Evolutionary conservation across 2,113 vertebrate genomes (phyloP).

Genomic region (Sus scrofa): DNA sequence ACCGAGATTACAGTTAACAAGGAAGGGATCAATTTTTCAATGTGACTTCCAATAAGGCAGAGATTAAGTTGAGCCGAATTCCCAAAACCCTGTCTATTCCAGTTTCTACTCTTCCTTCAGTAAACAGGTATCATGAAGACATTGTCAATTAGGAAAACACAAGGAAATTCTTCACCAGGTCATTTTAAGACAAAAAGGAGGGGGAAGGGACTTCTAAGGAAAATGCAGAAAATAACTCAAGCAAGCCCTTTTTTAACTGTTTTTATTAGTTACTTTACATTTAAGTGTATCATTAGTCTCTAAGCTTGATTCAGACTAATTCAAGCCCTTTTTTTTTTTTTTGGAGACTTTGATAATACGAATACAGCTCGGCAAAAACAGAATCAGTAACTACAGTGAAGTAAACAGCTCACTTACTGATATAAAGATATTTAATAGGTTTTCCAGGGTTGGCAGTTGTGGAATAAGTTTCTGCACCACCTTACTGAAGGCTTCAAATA

Average conservation of each 20-base stretch:
- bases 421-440: constrained; percentile 99
- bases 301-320: constrained; percentile 44
- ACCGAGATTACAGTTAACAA: constrained; percentile 9
- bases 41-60: neutral
- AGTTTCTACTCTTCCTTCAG: constrained; percentile 1
- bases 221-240: constrained; percentile 58
- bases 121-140: constrained; percentile 13
- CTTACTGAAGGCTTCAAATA: constrained; percentile 99
- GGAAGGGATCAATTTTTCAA: constrained; percentile 38
- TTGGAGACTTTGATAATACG: constrained; percentile 27
- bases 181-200: constrained; percentile 41
- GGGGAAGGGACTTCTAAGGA: neutral
- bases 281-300: constrained; percentile 4
- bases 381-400: constrained; percentile 51
- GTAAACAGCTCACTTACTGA: constrained; percentile 92
- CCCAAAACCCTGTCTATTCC: constrained; percentile 27
- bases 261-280: constrained; percentile 12
- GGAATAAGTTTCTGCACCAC: constrained; percentile 99
- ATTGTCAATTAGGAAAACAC: constrained; percentile 41
- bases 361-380: constrained; percentile 54
- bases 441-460: constrained; percentile 98
- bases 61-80: constrained; percentile 28
- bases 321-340: constrained; percentile 14
- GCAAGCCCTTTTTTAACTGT: neutral
- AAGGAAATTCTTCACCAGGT: constrained; percentile 37